Conservation (phyloP, 2,113 vertebrate genomes). For the Artemisiospiza belli region DNA sequence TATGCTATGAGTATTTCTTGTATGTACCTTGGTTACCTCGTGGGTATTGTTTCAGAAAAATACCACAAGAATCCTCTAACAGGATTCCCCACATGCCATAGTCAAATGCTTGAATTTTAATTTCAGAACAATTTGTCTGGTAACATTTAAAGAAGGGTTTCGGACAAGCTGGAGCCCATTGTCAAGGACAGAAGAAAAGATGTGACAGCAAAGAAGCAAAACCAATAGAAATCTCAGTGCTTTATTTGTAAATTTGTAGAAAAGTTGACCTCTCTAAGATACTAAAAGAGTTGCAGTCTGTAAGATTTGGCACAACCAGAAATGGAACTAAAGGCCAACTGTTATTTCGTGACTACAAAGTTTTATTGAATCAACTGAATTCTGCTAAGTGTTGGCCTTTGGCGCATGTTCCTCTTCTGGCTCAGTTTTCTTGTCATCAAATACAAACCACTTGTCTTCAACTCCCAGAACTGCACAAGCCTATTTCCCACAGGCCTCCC, state of each 20-base stretch:
- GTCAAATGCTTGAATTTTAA: not conserved
- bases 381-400: not conserved
- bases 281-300: rapidly evolving
- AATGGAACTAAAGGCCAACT: not conserved
- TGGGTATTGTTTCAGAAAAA: not conserved
- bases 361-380: not conserved
- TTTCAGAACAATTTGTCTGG: not conserved
- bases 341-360: not conserved
- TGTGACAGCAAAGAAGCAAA: not conserved
- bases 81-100: not conserved
- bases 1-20: not conserved
- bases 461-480: rapidly evolving
- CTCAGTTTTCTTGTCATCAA: not conserved
- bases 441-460: rapidly evolving
- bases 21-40: rapidly evolving
- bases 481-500: not conserved
- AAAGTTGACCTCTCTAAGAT: not conserved
- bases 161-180: rapidly evolving
- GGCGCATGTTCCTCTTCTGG: rapidly evolving
- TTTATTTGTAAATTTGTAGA: not conserved
- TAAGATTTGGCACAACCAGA: not conserved
- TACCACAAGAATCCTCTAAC: rapidly evolving
- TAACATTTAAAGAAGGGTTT: rapidly evolving
- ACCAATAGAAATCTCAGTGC: rapidly evolving
- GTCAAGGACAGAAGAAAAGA: not conserved